A percentile compares a stretch with the other conserved stretches of the same genome.
Conservation (phyloP, 2,888 invertebrate genomes). For the Agonopterix arenella region DNA sequence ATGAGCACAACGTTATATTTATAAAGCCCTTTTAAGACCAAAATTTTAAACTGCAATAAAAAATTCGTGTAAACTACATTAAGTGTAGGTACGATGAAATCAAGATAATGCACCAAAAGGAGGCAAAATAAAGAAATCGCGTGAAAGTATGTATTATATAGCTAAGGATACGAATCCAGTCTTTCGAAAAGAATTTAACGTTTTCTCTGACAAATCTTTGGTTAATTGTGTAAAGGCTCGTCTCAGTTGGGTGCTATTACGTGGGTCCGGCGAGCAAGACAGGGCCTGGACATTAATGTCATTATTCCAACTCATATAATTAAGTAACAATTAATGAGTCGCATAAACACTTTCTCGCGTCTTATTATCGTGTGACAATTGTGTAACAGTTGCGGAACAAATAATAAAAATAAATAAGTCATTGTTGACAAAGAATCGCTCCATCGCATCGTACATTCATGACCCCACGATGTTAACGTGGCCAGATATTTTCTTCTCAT, state of each 20-base stretch:
- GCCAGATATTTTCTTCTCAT: not conserved
- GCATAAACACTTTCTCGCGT: constrained; percentile 49
- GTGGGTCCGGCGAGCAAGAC: constrained; percentile 12
- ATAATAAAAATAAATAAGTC: constrained; percentile 25
- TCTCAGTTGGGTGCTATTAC: constrained; percentile 21
- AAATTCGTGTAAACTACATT: too few relatives aligned
- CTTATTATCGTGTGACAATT: constrained; percentile 47
- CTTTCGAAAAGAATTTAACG: constrained; percentile 6
- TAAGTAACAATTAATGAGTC: constrained; percentile 27
- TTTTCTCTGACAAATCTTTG: constrained; percentile 16
- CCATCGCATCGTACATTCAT: too few relatives aligned
- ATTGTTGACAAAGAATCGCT: constrained; percentile 25
- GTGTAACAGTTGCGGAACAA: constrained; percentile 28
- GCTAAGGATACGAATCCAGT: constrained; percentile 20
- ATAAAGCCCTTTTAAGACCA: too few relatives aligned
- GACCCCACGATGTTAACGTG: not conserved
- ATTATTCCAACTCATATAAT: constrained; percentile 35
- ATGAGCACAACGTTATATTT: constrained; percentile 16
- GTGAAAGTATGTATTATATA: constrained; percentile 37
- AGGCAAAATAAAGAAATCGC: constrained; percentile 32
- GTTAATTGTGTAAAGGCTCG: constrained; percentile 25
- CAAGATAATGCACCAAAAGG: not conserved
- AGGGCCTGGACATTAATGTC: constrained; percentile 21
- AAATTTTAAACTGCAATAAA: too few relatives aligned
- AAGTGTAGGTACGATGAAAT: too few relatives aligned